These are phyloP conservation scores for Parthenolecanium corni DNA, from an alignment of 2,888 invertebrate species.

Conservation along the genomic window DNA sequence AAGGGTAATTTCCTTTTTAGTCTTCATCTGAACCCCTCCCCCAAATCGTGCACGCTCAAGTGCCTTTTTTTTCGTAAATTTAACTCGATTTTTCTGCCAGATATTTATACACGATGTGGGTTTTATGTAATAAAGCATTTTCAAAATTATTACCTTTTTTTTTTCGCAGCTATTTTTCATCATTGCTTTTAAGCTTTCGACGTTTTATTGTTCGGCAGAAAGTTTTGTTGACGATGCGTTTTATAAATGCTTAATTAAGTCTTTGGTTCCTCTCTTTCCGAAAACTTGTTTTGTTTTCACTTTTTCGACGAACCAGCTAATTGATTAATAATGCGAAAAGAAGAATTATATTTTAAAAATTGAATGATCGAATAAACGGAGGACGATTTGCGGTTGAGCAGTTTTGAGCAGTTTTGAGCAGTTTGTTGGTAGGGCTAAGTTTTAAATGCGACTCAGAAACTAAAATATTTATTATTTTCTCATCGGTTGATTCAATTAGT, in stretches of 20 bases:
- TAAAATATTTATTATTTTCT: too few species aligned
- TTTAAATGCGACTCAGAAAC: too few species aligned
- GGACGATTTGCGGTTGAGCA: too few species aligned
- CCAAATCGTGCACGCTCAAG: background rate
- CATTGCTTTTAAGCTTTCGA: background rate
- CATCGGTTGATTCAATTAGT: too few species aligned
- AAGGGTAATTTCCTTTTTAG: slow-evolving; percentile 27
- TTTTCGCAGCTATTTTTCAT: background rate
- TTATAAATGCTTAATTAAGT: background rate
- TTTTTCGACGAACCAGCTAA: background rate
- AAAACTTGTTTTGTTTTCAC: background rate
- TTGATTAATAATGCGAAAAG: background rate
- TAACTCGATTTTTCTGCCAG: slow-evolving; percentile 9
- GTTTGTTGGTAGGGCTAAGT: too few species aligned
- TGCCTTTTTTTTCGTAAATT: slow-evolving; percentile 18
- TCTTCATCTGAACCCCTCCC: background rate
- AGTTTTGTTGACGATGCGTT: too few species aligned
- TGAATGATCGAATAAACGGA: too few species aligned
- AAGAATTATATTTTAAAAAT: background rate
- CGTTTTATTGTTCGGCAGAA: background rate
- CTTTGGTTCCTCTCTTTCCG: background rate
- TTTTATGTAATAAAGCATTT: slow-evolving; percentile 11
- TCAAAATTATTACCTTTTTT: slow-evolving; percentile 24
- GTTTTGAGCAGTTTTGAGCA: too few species aligned
- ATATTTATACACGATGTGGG: background rate